These are phyloP conservation scores for Pygoscelis antarcticus DNA, from an alignment of 2,113 vertebrate genomes.

Conservation along the genomic window DNA sequence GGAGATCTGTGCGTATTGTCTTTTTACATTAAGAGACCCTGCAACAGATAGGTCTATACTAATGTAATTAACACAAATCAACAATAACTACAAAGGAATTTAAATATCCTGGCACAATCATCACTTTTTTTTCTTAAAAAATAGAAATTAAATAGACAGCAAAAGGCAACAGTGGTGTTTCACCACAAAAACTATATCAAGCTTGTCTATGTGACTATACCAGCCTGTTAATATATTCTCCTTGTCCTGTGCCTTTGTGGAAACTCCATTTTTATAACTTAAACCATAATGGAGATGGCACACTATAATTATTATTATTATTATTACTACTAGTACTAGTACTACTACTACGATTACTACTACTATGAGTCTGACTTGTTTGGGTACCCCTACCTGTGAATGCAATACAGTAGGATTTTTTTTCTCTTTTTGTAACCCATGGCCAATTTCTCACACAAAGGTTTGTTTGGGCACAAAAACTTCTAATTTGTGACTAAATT, in stretches of 20 bases:
- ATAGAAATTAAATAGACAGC: not conserved
- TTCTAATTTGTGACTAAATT: not conserved
- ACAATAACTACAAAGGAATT: not conserved
- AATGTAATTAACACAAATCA: not conserved
- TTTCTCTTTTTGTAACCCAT: not conserved
- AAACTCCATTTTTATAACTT: not conserved
- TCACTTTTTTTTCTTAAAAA: not conserved
- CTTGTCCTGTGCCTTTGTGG: not conserved
- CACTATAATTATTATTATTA: not conserved
- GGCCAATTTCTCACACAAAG: not conserved
- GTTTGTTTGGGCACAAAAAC: not conserved
- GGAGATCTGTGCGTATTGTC: not conserved
- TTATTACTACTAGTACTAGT: fast-evolving
- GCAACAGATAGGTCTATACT: not conserved
- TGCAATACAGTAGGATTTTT: not conserved
- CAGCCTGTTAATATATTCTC: not conserved
- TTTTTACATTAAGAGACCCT: not conserved
- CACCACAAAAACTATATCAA: not conserved
- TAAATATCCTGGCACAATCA: not conserved
- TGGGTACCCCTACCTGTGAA: not conserved
- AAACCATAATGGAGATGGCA: not conserved
- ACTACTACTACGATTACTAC: too few relatives aligned
- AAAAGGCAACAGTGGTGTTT: not conserved
- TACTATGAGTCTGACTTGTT: not conserved
- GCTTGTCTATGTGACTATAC: not conserved